A percentile compares a stretch with the other conserved stretches of the same genome.
phyloP scores from a whole-genome alignment of 1,140 invertebrate species.

The Pteromalus puparum region DNA sequence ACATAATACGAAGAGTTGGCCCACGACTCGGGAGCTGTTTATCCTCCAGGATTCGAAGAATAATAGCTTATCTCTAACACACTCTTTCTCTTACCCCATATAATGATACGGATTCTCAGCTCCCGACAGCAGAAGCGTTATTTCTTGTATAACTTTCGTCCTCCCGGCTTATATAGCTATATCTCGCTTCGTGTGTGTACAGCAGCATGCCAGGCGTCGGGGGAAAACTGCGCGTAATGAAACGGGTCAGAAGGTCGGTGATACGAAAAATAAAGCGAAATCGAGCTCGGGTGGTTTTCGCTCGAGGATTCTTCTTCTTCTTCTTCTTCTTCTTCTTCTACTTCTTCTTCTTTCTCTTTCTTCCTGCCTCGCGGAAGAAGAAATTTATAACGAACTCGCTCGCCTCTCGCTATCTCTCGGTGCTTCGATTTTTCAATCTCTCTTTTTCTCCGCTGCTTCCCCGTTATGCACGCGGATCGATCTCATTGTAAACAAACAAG shows the following conservation, averaged over 20 bases:
- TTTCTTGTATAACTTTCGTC: constrained; percentile 13
- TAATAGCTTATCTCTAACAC: constrained; percentile 24
- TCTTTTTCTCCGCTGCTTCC: background rate
- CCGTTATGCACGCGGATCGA: background rate
- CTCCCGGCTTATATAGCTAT: background rate
- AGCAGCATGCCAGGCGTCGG: background rate
- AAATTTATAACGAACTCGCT: constrained; percentile 44
- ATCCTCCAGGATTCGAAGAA: constrained; percentile 23
- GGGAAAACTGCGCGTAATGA: constrained; percentile 33
- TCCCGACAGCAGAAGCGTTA: background rate
- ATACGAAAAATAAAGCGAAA: constrained; percentile 35
- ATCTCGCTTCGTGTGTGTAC: background rate
- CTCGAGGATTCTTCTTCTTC: constrained; percentile 25
- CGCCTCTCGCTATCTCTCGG: background rate
- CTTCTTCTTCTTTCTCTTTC: background rate
- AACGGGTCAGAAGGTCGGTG: constrained; percentile 41
- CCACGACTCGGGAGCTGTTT: background rate
- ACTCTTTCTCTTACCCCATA: background rate
- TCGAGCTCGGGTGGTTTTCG: constrained; percentile 27
- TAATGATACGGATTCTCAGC: background rate
- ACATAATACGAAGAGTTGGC: constrained; percentile 30
- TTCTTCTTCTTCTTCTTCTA: background rate
- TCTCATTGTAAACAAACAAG: constrained; percentile 21
- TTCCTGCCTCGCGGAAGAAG: background rate
- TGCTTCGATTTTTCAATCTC: constrained; percentile 29